phyloP scores from a whole-genome alignment of 2,888 invertebrate genomes.

The Cloeon dipterum region DNA sequence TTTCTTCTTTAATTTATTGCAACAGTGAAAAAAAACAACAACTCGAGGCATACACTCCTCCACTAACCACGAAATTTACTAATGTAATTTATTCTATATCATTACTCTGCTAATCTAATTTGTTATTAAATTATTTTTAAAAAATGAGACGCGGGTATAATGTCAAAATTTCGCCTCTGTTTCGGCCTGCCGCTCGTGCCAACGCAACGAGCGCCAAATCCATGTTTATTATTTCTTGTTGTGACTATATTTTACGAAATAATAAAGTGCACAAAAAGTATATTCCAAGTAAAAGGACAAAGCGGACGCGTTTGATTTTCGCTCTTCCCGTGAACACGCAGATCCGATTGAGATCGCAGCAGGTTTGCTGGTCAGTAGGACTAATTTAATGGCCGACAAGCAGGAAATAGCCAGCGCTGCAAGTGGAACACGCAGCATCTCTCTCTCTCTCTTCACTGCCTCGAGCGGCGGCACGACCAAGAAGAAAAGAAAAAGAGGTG shows the following conservation, averaged over 20 bases:
- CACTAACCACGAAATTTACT: too few species aligned
- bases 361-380: background rate
- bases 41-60: too few species aligned
- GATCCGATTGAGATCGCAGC: background rate
- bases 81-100: background rate
- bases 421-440: background rate
- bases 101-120: conserved; percentile 1
- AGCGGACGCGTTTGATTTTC: background rate
- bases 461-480: too few species aligned
- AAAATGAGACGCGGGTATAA: conserved; percentile 1
- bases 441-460: background rate
- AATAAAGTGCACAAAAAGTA: background rate
- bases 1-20: too few species aligned
- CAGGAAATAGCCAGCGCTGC: background rate
- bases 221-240: too few species aligned
- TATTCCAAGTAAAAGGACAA: too few species aligned
- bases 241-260: too few species aligned
- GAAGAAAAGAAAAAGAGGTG: too few species aligned
- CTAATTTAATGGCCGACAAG: conserved; percentile 1
- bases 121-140: background rate
- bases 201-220: too few species aligned
- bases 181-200: too few species aligned
- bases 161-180: too few species aligned
- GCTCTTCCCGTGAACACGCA: background rate
- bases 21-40: too few species aligned